These are phyloP conservation scores for Perdita meconis DNA, from an alignment of 2,888 invertebrate genomes.

Conservation along the genomic window DNA sequence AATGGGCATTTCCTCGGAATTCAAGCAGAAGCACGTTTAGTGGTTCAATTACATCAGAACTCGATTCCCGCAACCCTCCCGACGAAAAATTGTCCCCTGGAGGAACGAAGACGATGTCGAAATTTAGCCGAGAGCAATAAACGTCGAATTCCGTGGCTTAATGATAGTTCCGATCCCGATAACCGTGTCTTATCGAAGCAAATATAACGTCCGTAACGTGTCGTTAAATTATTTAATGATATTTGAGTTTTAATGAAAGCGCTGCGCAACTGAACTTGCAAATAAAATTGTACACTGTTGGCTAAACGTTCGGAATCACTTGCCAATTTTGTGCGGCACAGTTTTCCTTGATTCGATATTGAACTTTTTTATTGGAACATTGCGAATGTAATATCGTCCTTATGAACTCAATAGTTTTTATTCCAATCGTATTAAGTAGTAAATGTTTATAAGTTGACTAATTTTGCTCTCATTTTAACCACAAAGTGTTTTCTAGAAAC, in stretches of 20 bases:
- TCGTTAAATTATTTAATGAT: background rate
- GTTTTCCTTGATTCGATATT: too few relatives aligned
- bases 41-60: slow-evolving; percentile 65
- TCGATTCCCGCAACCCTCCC: slow-evolving; percentile 30
- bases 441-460: too few relatives aligned
- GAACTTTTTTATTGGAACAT: too few relatives aligned
- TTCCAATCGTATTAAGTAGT: too few relatives aligned
- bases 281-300: too few relatives aligned
- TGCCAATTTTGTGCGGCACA: too few relatives aligned
- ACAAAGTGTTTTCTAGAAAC: too few relatives aligned
- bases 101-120: slow-evolving; percentile 32
- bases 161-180: slow-evolving; percentile 3
- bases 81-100: slow-evolving; percentile 57
- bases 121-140: slow-evolving; percentile 35
- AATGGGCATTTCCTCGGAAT: slow-evolving; percentile 55
- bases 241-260: background rate
- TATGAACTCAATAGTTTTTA: too few relatives aligned
- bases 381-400: too few relatives aligned
- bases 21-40: slow-evolving; percentile 54
- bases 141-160: slow-evolving; percentile 24
- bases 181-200: background rate
- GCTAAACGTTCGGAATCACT: too few relatives aligned
- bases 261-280: background rate
- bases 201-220: background rate
- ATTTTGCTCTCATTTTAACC: too few relatives aligned